phyloP scores from a whole-genome alignment of 1,140 invertebrate species.

The Paraescarpia echinospica region DNA sequence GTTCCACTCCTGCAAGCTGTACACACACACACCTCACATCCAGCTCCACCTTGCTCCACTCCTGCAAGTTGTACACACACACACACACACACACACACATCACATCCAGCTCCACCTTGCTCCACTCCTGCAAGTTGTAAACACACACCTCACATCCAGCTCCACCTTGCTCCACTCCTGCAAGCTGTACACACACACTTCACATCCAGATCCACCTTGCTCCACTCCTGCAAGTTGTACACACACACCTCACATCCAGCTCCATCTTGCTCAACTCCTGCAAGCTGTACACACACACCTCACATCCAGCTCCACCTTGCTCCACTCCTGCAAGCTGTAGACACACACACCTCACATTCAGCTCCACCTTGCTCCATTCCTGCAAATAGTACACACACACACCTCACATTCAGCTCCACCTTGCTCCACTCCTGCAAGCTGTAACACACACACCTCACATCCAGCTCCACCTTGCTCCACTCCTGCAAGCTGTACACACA shows the following conservation, averaged over 20 bases:
- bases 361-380: background rate
- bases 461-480: background rate
- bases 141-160: background rate
- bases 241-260: background rate
- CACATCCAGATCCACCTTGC: conserved; percentile 9
- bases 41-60: too few relatives aligned
- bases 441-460: conserved; percentile 14
- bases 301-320: too few relatives aligned
- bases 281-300: conserved; percentile 34
- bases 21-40: too few relatives aligned
- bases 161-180: background rate
- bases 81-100: too few relatives aligned
- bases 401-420: too few relatives aligned
- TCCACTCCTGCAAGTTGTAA: too few relatives aligned
- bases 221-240: conserved; percentile 4
- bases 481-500: too few relatives aligned
- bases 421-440: too few relatives aligned
- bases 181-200: conserved; percentile 6
- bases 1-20: too few relatives aligned
- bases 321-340: conserved; percentile 5
- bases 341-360: conserved; percentile 4
- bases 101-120: too few relatives aligned
- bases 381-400: too few relatives aligned
- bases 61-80: too few relatives aligned
- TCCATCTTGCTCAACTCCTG: conserved; percentile 32